A percentile compares a stretch with the other conserved stretches of the same genome.
Evolutionary conservation across 2,113 vertebrate species (phyloP).

Genomic region (Indri indri): DNA sequence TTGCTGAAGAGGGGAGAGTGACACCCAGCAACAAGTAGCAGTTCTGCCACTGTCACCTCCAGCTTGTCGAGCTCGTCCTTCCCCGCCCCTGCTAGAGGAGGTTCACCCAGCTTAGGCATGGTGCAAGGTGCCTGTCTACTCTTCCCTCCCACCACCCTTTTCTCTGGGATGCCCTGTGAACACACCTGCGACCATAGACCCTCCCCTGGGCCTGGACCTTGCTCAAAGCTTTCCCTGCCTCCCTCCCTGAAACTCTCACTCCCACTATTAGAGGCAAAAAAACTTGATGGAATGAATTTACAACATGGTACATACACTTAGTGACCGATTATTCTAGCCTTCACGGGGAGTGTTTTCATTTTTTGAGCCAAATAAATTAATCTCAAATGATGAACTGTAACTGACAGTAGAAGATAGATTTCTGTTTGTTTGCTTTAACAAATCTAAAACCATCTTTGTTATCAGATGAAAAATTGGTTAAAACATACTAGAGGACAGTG

Average conservation of each 20-base stretch:
- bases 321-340: background rate
- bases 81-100: background rate
- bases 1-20: background rate
- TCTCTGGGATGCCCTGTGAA: background rate
- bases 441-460: slow-evolving; percentile 21
- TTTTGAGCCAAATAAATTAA: background rate
- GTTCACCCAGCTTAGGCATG: background rate
- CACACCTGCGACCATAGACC: background rate
- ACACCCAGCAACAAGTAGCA: background rate
- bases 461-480: background rate
- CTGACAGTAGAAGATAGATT: background rate
- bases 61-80: background rate
- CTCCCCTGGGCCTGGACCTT: background rate
- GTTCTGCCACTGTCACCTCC: background rate
- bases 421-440: background rate
- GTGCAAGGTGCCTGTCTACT: background rate
- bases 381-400: background rate
- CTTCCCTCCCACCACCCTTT: background rate
- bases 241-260: background rate
- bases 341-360: background rate
- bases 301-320: background rate
- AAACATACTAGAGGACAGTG: background rate
- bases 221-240: background rate
- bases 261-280: background rate
- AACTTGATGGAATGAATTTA: background rate